These are phyloP conservation scores for Trematomus bernacchii DNA, from an alignment of 2,797 vertebrate genomes.

Conservation along the genomic window DNA sequence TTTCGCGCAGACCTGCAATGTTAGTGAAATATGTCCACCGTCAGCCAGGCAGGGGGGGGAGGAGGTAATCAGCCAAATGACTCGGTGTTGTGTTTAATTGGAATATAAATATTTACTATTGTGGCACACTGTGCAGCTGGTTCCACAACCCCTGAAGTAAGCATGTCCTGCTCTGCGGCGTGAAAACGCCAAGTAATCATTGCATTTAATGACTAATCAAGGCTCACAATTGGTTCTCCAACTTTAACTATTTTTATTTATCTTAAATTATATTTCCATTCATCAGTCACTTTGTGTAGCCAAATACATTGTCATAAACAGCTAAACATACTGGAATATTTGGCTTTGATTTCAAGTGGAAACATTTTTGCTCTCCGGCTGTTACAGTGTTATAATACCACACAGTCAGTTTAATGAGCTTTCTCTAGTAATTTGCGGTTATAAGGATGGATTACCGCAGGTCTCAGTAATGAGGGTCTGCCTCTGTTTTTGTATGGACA, in stretches of 20 bases:
- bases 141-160: slow-evolving; percentile 5
- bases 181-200: not conserved
- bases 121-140: slow-evolving; percentile 11
- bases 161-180: not conserved
- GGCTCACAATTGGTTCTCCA: not conserved
- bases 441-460: slow-evolving; percentile 23
- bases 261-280: not conserved
- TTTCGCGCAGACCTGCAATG: slow-evolving; percentile 41
- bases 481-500: slow-evolving; percentile 26
- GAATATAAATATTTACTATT: slow-evolving; percentile 50
- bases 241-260: not conserved
- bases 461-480: slow-evolving; percentile 32
- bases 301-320: not conserved
- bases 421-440: slow-evolving; percentile 47
- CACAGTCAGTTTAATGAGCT: slow-evolving; percentile 46
- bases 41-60: slow-evolving; percentile 1
- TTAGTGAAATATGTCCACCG: slow-evolving; percentile 38
- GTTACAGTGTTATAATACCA: slow-evolving; percentile 38
- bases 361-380: slow-evolving; percentile 15
- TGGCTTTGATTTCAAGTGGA: slow-evolving; percentile 12
- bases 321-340: not conserved
- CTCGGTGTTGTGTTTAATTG: slow-evolving; percentile 49
- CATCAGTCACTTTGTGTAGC: not conserved
- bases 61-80: slow-evolving; percentile 50
- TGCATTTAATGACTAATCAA: not conserved